Base-by-base conservation (phyloP, 2,888 invertebrate species). In the Spatulosminthurus flaviceps region DNA sequence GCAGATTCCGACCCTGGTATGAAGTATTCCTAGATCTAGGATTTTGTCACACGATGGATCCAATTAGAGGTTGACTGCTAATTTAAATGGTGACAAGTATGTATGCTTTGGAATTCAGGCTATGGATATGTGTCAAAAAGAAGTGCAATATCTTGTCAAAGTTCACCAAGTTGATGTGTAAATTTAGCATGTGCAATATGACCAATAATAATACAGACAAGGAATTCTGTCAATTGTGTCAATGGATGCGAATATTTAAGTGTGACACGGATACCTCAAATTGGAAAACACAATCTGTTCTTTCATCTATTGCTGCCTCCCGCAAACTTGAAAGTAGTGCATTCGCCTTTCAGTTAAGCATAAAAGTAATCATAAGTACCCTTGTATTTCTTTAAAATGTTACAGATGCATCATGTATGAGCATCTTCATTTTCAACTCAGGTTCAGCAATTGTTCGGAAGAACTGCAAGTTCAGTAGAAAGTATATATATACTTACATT, bases 231-330 rank as follows among this genome's bases (percentile, higher is more conserved):
- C 41, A 41, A 29, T n/a, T 41, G 41, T 71, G 71, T 41, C 71
- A 42, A 71, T 34, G 1, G 34, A 42, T 71, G 71, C 41, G 71
- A 34, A 71, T 71, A 29, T 42, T 71, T 42, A 22, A 64, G 42
- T 11, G 42, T 71, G 71, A 42, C 71, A 71, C 71, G 42, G 41
- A 71, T 71, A 71, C 71, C 71, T 71, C 71, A 71, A 71, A 71
- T 4, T 71, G 22, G 19, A 24, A 67, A 28, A 22, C 13, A 1
- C 16, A n/a, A 26, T 34, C 4, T 9, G 9, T 34, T 34, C 34
- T 34, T 9, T 34, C 9, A 34, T 34, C 34, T 9, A 9, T 7
- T 34, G n/a, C n/a, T n/a, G n/a, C 34, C 34, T 34, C 34, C 9
- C 34, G 9, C 5, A 34, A 9, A 34, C 34, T 34, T 34, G 34